Conservation (phyloP, 2,888 invertebrate genomes). For the Limenitis camilla region DNA sequence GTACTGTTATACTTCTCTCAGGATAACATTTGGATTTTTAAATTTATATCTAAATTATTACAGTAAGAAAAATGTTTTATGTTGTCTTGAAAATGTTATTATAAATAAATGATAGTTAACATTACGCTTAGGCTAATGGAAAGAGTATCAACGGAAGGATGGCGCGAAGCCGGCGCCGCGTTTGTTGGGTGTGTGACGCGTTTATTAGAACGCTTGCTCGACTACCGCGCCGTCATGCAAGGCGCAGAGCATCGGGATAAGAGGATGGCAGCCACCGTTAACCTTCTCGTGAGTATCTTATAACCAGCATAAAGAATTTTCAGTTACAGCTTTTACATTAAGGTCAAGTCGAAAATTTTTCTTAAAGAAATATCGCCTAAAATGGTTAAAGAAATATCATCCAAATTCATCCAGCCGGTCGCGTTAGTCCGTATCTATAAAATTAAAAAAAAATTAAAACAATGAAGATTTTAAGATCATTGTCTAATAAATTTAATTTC, state of each 20-base stretch:
- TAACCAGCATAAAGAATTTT: too few relatives aligned
- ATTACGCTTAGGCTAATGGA: slow-evolving; percentile 84
- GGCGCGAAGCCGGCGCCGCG: slow-evolving; percentile 93
- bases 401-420: too few relatives aligned
- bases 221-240: slow-evolving; percentile 96
- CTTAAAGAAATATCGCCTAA: too few relatives aligned
- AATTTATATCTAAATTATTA: too few relatives aligned
- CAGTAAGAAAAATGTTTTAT: neutral
- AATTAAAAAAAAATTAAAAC: too few relatives aligned
- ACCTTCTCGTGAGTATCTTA: slow-evolving; percentile 81
- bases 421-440: too few relatives aligned
- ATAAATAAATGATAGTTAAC: neutral
- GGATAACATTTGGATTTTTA: too few relatives aligned
- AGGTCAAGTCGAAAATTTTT: too few relatives aligned
- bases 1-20: slow-evolving; percentile 67
- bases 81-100: neutral
- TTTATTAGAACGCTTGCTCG: slow-evolving; percentile 88
- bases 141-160: slow-evolving; percentile 87
- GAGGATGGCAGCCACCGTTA: slow-evolving; percentile 96
- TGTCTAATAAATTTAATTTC: too few relatives aligned
- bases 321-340: too few relatives aligned
- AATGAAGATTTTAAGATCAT: too few relatives aligned
- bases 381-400: too few relatives aligned
- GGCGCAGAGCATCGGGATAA: slow-evolving; percentile 96
- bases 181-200: slow-evolving; percentile 95